These are phyloP conservation scores for Lasiurus borealis DNA, from an alignment of 2,113 vertebrate species.

Conservation along the genomic window DNA sequence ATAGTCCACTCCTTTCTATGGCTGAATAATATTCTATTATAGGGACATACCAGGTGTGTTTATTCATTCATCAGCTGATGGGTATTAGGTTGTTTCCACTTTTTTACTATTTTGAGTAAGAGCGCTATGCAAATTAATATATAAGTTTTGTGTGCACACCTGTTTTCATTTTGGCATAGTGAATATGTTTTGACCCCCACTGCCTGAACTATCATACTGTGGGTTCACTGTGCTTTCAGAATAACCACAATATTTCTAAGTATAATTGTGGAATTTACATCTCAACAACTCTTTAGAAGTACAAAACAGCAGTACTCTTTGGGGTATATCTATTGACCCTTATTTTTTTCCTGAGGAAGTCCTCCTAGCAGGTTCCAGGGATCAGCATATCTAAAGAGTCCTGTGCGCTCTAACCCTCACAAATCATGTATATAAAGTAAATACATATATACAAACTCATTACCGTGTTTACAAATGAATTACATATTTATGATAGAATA, in stretches of 20 bases:
- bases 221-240: slow-evolving; percentile 33
- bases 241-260: background rate
- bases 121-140: background rate
- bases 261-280: background rate
- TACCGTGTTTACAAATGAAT: slow-evolving; percentile 64
- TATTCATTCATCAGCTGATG: background rate
- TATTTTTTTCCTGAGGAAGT: background rate
- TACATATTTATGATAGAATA: slow-evolving; percentile 62
- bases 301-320: slow-evolving; percentile 8
- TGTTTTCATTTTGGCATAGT: background rate
- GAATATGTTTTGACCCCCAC: background rate
- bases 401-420: background rate
- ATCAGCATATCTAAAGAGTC: background rate
- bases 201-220: background rate
- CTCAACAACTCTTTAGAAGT: background rate
- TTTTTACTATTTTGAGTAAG: background rate
- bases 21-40: too few species aligned
- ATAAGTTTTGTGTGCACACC: background rate
- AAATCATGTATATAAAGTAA: background rate
- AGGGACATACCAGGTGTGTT: background rate
- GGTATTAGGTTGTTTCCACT: background rate
- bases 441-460: background rate
- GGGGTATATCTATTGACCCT: background rate
- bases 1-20: background rate
- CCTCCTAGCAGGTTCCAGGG: background rate